These are phyloP conservation scores for Ianthella basta DNA, from an alignment of 37 sponge, comb jelly and placozoan species.

Conservation along the genomic window DNA sequence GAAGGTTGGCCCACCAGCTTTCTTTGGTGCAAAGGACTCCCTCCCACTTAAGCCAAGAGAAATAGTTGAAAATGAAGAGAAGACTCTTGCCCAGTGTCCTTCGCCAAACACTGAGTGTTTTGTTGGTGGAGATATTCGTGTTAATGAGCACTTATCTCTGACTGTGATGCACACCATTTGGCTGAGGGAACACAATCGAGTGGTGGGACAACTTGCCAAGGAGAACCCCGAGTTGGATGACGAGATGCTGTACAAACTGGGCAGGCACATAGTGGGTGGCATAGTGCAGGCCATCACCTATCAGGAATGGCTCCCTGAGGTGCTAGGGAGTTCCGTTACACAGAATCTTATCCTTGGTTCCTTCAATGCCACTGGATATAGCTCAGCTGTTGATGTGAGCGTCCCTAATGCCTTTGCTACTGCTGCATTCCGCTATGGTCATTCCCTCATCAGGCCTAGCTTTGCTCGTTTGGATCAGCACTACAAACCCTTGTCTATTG, in stretches of 20 bases:
- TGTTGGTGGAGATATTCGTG: not conserved
- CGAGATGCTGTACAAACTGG: conserved; percentile 84
- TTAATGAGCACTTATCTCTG: not conserved
- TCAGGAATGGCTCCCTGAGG: conserved; percentile 82
- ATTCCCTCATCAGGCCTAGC: conserved; percentile 59
- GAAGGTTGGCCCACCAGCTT: not conserved
- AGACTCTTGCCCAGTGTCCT: not conserved
- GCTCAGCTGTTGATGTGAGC: conserved; percentile 55
- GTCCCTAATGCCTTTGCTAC: conserved; percentile 74
- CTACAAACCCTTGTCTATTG: conserved; percentile 35
- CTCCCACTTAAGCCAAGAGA: conserved; percentile 5
- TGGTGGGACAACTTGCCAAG: conserved; percentile 57
- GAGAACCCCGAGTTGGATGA: conserved; percentile 87
- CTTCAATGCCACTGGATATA: conserved; percentile 35
- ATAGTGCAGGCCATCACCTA: conserved; percentile 71
- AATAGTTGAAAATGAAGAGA: not conserved
- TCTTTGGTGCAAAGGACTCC: conserved; percentile 17
- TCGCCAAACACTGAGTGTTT: not conserved
- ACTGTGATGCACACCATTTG: conserved; percentile 95
- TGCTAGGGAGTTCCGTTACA: conserved; percentile 53
- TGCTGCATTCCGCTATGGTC: conserved; percentile 88
- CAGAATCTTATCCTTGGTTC: conserved; percentile 50
- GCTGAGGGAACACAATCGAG: conserved; percentile 95
- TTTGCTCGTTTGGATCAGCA: conserved; percentile 59
- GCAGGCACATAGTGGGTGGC: conserved; percentile 86